A percentile compares a stretch with the other conserved stretches of the same genome.
Evolutionary conservation across 2,113 vertebrate genomes (phyloP).

Genomic region (Phaethon lepturus): DNA sequence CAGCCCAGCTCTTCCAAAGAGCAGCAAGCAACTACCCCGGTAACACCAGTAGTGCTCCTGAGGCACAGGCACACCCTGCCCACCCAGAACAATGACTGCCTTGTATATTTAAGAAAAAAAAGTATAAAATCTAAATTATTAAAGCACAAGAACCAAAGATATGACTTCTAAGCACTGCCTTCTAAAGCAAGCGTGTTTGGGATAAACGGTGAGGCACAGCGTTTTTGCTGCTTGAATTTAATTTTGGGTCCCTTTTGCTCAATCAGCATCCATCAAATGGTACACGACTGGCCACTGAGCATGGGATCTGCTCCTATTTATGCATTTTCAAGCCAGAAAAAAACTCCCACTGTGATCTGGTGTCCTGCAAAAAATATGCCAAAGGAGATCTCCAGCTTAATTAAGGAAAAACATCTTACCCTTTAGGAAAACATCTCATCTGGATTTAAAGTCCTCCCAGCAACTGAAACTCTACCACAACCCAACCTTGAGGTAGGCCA

Average conservation of each 20-base stretch:
- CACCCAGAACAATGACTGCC: fast-evolving
- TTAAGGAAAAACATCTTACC: neutral
- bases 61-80: neutral
- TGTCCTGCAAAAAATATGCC: neutral
- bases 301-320: neutral
- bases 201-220: neutral
- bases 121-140: neutral
- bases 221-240: neutral
- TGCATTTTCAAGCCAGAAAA: neutral
- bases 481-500: neutral
- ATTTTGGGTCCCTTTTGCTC: neutral
- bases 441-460: neutral
- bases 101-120: neutral
- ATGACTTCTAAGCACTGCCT: neutral
- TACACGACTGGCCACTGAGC: neutral
- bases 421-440: neutral
- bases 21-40: neutral
- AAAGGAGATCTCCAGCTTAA: neutral
- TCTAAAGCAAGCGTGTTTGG: neutral
- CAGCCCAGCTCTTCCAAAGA: neutral
- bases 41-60: neutral
- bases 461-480: neutral
- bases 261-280: neutral
- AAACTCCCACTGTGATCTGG: fast-evolving
- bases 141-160: neutral